Evolutionary conservation across 1,140 invertebrate species (phyloP).

Genomic region (Apis dorsata): DNA sequence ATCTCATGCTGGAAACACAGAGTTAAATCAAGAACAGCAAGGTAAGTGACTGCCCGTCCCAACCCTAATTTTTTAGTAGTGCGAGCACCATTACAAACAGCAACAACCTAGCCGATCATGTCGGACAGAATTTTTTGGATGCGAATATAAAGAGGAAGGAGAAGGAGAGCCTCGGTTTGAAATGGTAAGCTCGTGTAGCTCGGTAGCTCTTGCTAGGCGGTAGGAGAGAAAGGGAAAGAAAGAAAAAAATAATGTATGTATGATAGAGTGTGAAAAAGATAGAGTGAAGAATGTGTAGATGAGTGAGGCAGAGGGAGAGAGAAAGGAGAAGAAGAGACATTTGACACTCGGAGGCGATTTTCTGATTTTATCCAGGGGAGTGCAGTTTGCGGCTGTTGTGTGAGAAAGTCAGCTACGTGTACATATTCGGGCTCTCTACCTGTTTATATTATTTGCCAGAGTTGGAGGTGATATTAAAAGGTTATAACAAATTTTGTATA

Average conservation of each 20-base stretch:
- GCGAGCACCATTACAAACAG: constrained; percentile 81
- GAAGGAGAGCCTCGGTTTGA: constrained; percentile 78
- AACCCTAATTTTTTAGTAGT: constrained; percentile 75
- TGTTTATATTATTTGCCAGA: constrained; percentile 47
- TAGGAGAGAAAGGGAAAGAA: constrained; percentile 67
- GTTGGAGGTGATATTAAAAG: constrained; percentile 32
- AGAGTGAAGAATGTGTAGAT: background rate
- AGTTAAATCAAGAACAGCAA: constrained; percentile 78
- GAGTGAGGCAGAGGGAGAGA: constrained; percentile 13
- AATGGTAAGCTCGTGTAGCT: constrained; percentile 81
- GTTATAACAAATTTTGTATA: constrained; percentile 1
- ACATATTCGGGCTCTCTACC: constrained; percentile 67
- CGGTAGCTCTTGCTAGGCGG: constrained; percentile 79
- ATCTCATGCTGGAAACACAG: constrained; percentile 73
- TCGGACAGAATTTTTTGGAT: constrained; percentile 75
- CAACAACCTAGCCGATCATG: constrained; percentile 80
- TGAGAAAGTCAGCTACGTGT: constrained; percentile 76
- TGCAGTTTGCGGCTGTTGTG: constrained; percentile 80
- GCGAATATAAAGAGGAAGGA: constrained; percentile 76
- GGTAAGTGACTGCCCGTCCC: constrained; percentile 72
- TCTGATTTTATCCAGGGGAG: constrained; percentile 75
- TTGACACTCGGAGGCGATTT: constrained; percentile 78
- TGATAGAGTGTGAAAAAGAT: background rate
- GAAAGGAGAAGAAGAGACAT: constrained; percentile 66
- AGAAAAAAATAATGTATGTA: constrained; percentile 6